phyloP scores from a whole-genome alignment of 2,888 invertebrate genomes.

The Pediacus dermestoides region DNA sequence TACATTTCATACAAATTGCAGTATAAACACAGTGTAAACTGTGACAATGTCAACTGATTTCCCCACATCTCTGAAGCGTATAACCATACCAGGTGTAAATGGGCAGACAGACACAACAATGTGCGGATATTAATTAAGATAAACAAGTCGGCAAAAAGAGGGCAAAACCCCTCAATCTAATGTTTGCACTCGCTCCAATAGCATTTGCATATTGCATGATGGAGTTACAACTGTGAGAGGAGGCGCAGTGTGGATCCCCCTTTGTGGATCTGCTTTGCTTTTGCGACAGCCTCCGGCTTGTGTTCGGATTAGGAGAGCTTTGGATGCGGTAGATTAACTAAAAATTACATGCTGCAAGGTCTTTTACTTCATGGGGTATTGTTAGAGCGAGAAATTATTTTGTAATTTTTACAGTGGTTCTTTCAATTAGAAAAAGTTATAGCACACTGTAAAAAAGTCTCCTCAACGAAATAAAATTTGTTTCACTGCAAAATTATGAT shows the following conservation, averaged over 20 bases:
- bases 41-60: too few species aligned
- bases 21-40: too few species aligned
- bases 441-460: too few species aligned
- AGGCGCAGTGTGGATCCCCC: slow-evolving; percentile 13
- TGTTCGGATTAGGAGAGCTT: slow-evolving; percentile 14
- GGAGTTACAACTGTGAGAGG: slow-evolving; percentile 12
- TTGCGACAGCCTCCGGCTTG: slow-evolving; percentile 14
- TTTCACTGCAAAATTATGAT: too few species aligned
- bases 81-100: slow-evolving; percentile 9
- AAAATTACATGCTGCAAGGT: slow-evolving; percentile 17
- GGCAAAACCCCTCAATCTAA: slow-evolving; percentile 10
- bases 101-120: not conserved
- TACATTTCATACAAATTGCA: too few species aligned
- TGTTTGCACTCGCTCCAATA: slow-evolving; percentile 8
- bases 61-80: not conserved
- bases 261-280: slow-evolving; percentile 12
- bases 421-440: too few species aligned
- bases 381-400: too few species aligned
- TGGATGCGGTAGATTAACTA: slow-evolving; percentile 15
- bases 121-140: slow-evolving; percentile 15
- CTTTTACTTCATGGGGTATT: too few species aligned
- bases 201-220: slow-evolving; percentile 13
- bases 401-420: too few species aligned
- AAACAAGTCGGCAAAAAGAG: slow-evolving; percentile 12
- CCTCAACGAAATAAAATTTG: too few species aligned